phyloP scores from a whole-genome alignment of 1,140 invertebrate species.

The Fopius arisanus region DNA sequence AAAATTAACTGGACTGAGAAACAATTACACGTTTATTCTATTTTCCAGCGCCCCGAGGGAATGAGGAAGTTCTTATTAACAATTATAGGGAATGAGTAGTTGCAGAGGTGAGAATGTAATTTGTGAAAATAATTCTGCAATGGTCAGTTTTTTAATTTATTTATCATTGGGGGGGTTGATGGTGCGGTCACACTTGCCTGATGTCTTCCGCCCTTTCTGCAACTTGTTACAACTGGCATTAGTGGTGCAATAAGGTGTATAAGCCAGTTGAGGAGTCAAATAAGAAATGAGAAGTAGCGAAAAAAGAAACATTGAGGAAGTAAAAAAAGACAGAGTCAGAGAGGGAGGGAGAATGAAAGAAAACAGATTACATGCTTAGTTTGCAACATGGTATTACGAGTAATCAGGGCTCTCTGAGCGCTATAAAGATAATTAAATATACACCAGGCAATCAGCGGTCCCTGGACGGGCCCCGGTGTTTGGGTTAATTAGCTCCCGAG shows the following conservation, averaged over 20 bases:
- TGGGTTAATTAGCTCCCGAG: slow-evolving; percentile 36
- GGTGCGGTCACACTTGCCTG: slow-evolving; percentile 3
- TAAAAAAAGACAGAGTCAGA: not conserved
- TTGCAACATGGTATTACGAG: slow-evolving; percentile 36
- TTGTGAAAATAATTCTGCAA: not conserved
- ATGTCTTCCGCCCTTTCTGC: slow-evolving; percentile 28
- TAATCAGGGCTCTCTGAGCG: slow-evolving; percentile 32
- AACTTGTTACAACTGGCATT: slow-evolving; percentile 25
- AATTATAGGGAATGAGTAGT: no score
- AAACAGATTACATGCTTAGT: slow-evolving; percentile 34
- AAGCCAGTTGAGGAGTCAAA: not conserved
- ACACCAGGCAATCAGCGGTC: slow-evolving; percentile 31
- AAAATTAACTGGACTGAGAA: not conserved
- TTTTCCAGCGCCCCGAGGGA: no score
- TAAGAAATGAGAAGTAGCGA: not conserved
- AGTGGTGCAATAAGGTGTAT: slow-evolving; percentile 7
- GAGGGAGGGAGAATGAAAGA: slow-evolving; percentile 2
- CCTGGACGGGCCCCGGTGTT: slow-evolving; percentile 22
- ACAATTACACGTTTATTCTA: not conserved
- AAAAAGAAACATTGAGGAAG: slow-evolving; percentile 19
- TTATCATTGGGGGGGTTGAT: not conserved
- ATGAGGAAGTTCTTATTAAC: no score
- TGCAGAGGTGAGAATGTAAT: not conserved
- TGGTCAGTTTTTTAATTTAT: not conserved
- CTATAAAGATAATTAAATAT: slow-evolving; percentile 41